These are phyloP conservation scores for Strigops habroptila DNA, from an alignment of 2,113 vertebrate species.

Conservation along the genomic window DNA sequence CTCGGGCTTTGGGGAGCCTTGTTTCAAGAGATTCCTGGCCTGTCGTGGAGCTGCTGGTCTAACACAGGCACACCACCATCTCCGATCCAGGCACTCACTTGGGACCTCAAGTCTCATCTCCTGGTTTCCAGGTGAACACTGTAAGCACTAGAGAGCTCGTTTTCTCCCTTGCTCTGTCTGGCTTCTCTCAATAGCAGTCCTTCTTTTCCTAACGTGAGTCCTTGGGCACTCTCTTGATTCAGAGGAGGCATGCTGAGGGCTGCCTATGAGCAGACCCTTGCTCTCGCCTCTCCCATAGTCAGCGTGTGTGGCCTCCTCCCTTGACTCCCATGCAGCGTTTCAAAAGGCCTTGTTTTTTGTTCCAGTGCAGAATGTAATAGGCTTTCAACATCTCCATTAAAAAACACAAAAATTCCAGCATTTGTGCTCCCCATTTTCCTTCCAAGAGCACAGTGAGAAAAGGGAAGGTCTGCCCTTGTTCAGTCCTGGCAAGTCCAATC, in stretches of 20 bases:
- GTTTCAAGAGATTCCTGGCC: neutral
- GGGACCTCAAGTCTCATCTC: neutral
- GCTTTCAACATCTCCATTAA: slow-evolving; percentile 52
- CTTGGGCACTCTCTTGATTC: neutral
- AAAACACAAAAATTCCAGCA: neutral
- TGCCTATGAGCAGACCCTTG: neutral
- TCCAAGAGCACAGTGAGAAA: slow-evolving; percentile 33
- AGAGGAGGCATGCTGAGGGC: neutral
- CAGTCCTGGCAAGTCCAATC: slow-evolving; percentile 40
- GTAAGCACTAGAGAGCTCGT: neutral
- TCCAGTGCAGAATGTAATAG: slow-evolving; percentile 8
- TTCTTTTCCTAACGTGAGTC: accelerated
- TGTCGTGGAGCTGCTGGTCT: neutral
- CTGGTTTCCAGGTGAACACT: neutral
- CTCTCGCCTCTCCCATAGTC: neutral
- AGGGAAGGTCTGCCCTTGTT: slow-evolving; percentile 40
- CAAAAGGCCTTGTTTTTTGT: slow-evolving; percentile 35
- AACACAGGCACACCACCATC: neutral
- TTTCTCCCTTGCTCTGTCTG: neutral
- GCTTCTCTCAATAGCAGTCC: neutral
- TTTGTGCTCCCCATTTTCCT: slow-evolving; percentile 38
- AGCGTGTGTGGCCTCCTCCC: slow-evolving; percentile 10
- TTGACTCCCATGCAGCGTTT: slow-evolving; percentile 24
- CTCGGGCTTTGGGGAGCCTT: neutral
- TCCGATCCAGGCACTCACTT: neutral